Conservation (phyloP, 2,797 vertebrate genomes). For the Psittacula derbiana region DNA sequence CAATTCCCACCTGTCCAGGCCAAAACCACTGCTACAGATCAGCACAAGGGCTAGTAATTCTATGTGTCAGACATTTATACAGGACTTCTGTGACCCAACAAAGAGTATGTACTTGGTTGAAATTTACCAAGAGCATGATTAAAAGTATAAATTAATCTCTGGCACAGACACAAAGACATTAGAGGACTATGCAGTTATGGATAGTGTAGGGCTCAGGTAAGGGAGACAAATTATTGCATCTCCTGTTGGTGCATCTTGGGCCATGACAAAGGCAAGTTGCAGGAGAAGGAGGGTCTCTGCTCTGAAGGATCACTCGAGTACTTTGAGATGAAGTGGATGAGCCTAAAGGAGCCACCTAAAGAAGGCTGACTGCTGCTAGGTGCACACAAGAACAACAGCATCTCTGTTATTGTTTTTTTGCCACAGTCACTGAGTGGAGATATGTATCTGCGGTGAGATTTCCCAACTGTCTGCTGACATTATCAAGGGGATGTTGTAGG, state of each 20-base stretch:
- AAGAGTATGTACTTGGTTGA: not conserved
- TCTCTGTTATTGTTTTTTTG: not conserved
- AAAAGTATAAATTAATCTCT: conserved; percentile 4
- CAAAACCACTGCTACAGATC: not conserved
- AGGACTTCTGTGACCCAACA: not conserved
- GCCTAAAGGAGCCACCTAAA: not conserved
- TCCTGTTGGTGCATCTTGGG: not conserved
- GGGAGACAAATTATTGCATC: not conserved
- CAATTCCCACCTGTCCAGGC: not conserved
- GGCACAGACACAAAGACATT: not conserved
- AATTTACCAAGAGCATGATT: not conserved
- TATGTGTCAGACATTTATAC: not conserved
- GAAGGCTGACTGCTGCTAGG: not conserved
- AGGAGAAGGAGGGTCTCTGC: not conserved
- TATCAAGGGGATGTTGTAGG: not conserved
- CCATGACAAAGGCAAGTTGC: not conserved
- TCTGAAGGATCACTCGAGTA: not conserved
- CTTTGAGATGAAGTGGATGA: not conserved
- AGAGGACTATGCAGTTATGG: not conserved
- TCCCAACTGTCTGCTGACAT: not conserved
- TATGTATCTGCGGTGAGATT: not conserved
- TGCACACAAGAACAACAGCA: not conserved
- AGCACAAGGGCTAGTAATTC: not conserved
- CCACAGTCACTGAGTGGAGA: not conserved
- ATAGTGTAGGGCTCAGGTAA: not conserved